Percentiles rank a stretch among this genome's conserved stretches.
phyloP scores from a whole-genome alignment of 1,140 invertebrate genomes.

The Drosophila takahashii region DNA sequence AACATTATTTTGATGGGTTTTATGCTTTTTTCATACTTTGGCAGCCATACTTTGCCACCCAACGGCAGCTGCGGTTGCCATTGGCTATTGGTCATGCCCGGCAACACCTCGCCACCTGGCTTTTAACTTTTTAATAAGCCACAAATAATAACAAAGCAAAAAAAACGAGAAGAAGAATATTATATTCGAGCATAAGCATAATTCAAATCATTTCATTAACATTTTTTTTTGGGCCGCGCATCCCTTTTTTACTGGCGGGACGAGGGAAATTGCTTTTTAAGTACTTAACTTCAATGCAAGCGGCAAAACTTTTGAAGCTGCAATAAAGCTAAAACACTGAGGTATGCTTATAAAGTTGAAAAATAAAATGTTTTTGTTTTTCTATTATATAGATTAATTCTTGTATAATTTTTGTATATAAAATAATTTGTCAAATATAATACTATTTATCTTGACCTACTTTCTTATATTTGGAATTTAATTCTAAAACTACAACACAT shows the following conservation, averaged over 20 bases:
- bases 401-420: neutral
- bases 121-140: slow-evolving; percentile 79
- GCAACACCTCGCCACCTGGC: slow-evolving; percentile 46
- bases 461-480: no score
- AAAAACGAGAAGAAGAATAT: slow-evolving; percentile 18
- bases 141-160: slow-evolving; percentile 47
- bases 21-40: slow-evolving; percentile 75
- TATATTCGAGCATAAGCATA: slow-evolving; percentile 71
- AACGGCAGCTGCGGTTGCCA: slow-evolving; percentile 37
- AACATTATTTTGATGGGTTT: slow-evolving; percentile 83
- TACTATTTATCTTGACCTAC: no score
- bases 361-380: neutral
- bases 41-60: slow-evolving; percentile 40
- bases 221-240: slow-evolving; percentile 58
- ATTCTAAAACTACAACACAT: no score
- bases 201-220: slow-evolving; percentile 83
- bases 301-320: slow-evolving; percentile 66
- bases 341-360: neutral
- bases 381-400: neutral
- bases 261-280: slow-evolving; percentile 79
- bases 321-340: slow-evolving; percentile 33
- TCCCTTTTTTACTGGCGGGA: slow-evolving; percentile 47
- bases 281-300: slow-evolving; percentile 77
- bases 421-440: no score
- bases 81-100: slow-evolving; percentile 33